Base-by-base conservation (phyloP, 2,113 vertebrate species). In the Cervus canadensis region DNA sequence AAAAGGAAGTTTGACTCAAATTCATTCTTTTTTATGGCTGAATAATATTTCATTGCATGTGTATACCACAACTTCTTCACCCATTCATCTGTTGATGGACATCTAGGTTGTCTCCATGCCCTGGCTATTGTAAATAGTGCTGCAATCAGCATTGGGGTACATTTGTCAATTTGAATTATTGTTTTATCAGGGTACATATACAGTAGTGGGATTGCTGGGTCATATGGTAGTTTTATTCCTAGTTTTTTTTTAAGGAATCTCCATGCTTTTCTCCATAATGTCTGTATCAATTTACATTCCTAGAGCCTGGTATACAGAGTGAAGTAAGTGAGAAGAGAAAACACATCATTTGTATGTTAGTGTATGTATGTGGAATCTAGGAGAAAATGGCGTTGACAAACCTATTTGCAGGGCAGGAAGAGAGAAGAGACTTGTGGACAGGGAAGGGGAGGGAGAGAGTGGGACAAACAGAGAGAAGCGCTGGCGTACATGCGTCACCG, bases 401-500 rank as follows among this genome's bases (percentile, higher is more conserved):
- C 36, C 36, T 13, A 74, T 74, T 74, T 74, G 36, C 36, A 74
- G 36, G 36, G 67, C 9, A 40, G 67, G 2, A 40, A 25, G 13
- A 40, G 67, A 74, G 67, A 74, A 74, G 2, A 40, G 36, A 40
- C 36, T 40, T 40, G 36, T 40, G 36, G 11, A 74, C 36, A 74
- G 21, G 25, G 21, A 5, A 13, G 36, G 10, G 1, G 36, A 74
- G 25, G 36, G 11, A 40, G 67, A 13, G 36, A 74, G 36, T 3
- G 21, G 2, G 36, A 74, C 10, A 25, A 3, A 40, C 40, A 25
- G 36, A 74, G 67, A 74, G 19, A 40, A 74, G 36, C 67, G 13
- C 21, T 23, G 67, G 6, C 19, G 40, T 40, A 25, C 3, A 25
- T 23, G 36, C 0, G 0, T 25, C 13, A 40, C 36, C 11, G 3